phyloP scores from a whole-genome alignment of 2,888 invertebrate species.

The Drosophila flavopinicola region DNA sequence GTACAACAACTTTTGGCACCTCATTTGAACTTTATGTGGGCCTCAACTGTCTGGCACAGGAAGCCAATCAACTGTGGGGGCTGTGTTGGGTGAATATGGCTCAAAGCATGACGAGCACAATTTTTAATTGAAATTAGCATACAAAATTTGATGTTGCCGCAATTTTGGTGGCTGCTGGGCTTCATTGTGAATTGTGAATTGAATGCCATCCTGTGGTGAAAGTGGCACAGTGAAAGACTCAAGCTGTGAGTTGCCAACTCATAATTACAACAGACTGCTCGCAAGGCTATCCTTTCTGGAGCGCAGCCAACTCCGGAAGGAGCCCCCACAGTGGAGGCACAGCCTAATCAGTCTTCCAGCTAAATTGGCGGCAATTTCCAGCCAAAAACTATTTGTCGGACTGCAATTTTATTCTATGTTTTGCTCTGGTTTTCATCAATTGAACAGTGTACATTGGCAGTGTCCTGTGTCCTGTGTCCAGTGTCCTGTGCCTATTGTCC shows the following conservation, averaged over 20 bases:
- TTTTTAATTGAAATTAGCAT: slow-evolving; percentile 76
- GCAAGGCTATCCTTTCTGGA: slow-evolving; percentile 22
- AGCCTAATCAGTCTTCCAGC: slow-evolving; percentile 47
- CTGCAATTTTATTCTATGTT: slow-evolving; percentile 16
- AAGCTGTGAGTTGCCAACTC: slow-evolving; percentile 45
- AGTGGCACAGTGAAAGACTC: slow-evolving; percentile 23
- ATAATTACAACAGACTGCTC: slow-evolving; percentile 49
- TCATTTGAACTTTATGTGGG: slow-evolving; percentile 37
- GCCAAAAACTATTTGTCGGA: slow-evolving; percentile 50
- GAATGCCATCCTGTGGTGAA: slow-evolving; percentile 37
- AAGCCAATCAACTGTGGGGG: slow-evolving; percentile 3
- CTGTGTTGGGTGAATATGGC: slow-evolving; percentile 3
- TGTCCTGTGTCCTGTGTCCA: slow-evolving; percentile 13
- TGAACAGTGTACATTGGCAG: not conserved
- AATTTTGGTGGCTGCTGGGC: slow-evolving; percentile 36
- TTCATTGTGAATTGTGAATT: slow-evolving; percentile 18
- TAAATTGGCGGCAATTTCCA: slow-evolving; percentile 24
- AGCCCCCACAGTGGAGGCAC: not conserved
- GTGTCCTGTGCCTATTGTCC: slow-evolving; percentile 32
- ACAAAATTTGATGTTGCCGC: slow-evolving; percentile 56
- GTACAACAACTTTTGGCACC: slow-evolving; percentile 21
- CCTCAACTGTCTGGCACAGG: slow-evolving; percentile 3
- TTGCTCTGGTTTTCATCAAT: slow-evolving; percentile 8
- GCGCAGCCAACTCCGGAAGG: slow-evolving; percentile 31
- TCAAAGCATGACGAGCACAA: slow-evolving; percentile 23